phyloP scores from a whole-genome alignment of 2,113 vertebrate species.

The Ursus arctos region DNA sequence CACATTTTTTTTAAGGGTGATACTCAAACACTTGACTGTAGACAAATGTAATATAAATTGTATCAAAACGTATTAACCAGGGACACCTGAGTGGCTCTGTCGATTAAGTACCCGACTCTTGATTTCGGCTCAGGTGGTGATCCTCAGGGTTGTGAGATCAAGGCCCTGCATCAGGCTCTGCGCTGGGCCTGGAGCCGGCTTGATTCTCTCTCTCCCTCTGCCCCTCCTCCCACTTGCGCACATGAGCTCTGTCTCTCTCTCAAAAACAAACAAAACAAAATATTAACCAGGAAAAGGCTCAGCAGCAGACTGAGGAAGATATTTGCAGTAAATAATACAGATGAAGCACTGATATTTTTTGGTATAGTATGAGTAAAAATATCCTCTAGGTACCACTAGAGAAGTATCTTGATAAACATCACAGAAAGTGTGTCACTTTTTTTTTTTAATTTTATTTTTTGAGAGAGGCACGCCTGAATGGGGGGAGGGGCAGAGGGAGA shows the following conservation, averaged over 20 bases:
- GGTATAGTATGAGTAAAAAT: neutral
- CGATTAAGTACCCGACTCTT: too few species aligned
- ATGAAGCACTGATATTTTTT: neutral
- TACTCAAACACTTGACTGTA: neutral
- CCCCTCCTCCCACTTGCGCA: too few species aligned
- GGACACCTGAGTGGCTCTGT: too few species aligned
- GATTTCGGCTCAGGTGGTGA: too few species aligned
- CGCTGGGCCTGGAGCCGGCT: too few species aligned
- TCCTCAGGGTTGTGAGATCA: too few species aligned
- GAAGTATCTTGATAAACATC: neutral
- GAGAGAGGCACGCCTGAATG: too few species aligned
- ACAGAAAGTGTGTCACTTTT: neutral
- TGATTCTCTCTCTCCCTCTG: too few species aligned
- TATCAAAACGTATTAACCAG: slow-evolving; percentile 5
- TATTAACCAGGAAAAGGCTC: neutral
- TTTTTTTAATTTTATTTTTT: neutral
- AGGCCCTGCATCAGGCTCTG: too few species aligned
- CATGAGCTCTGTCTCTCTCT: too few species aligned
- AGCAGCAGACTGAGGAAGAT: neutral
- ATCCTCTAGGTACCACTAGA: neutral
- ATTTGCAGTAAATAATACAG: neutral
- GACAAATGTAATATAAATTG: neutral
- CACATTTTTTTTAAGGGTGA: neutral
- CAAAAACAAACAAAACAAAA: too few species aligned
- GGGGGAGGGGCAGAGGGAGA: too few species aligned